Base-by-base conservation (phyloP, 2,888 invertebrate species). In the Physocephala rufipes region DNA sequence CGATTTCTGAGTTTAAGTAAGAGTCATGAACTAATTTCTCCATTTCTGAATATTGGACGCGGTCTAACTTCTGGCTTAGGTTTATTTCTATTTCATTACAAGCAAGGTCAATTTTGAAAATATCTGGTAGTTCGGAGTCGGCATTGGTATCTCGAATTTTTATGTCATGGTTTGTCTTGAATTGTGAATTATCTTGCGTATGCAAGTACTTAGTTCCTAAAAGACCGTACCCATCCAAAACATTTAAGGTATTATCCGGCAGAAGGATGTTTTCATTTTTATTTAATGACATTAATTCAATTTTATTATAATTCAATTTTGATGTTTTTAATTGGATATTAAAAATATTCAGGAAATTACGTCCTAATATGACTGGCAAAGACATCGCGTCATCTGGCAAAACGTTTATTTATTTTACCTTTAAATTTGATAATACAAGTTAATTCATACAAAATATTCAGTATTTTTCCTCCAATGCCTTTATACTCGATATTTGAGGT, bases 301-400 rank as follows among this genome's bases (percentile, higher is more conserved):
- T n/a, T n/a, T n/a, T n/a, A n/a, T n/a, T n/a, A n/a, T n/a, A n/a
- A n/a, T n/a, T n/a, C n/a, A n/a, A n/a, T n/a, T n/a, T n/a, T n/a
- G n/a, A n/a, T n/a, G n/a, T n/a, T n/a, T n/a, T n/a, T n/a, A n/a
- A n/a, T n/a, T n/a, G 36, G 4, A 67, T 67, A 24, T 67, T 72
- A 61, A 58, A 74, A 16, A 49, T 67, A n/a, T 55, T 53, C 5
- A 73, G 62, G 67, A 74, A 73, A 55, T 71, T 53, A 1, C 70
- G 26, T 24, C 67, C 73, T 49, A 67, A 36, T 36, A 73, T 67
- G 13, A 73, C 45, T n/a, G 73, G 73, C 26, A 63, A 28, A 13
- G 59, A 47, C 69, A 73, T 71, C 43, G 43, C 62, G 16, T 70
- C 45, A 63, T 74, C 71, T 19, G 70, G 59, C 65, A 71, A 51